phyloP scores from a whole-genome alignment of 2,113 vertebrate species.

The Lipotes vexillifer region DNA sequence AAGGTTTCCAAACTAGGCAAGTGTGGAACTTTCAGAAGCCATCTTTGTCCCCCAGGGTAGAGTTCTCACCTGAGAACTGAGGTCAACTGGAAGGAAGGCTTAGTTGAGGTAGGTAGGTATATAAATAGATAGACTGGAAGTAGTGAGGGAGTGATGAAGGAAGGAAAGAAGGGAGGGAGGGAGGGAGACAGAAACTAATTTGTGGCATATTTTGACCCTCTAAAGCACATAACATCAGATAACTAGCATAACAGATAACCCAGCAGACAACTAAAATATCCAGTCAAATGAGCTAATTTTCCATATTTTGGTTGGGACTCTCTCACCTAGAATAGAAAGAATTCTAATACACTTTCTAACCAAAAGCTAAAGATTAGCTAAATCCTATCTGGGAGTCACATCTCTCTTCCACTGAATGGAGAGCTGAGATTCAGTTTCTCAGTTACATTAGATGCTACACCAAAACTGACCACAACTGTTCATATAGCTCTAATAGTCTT shows the following conservation, averaged over 20 bases:
- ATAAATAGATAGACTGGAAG: background rate
- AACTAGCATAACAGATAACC: background rate
- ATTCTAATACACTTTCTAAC: background rate
- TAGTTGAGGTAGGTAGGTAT: background rate
- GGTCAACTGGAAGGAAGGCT: background rate
- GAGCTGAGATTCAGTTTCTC: background rate
- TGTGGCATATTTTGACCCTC: background rate
- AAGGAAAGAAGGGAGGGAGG: background rate
- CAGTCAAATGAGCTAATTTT: background rate
- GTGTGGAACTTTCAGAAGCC: background rate
- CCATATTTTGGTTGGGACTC: background rate
- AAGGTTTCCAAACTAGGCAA: background rate
- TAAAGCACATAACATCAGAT: background rate
- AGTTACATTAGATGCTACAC: background rate
- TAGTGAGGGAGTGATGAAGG: background rate
- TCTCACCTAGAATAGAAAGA: background rate
- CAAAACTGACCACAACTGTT: background rate
- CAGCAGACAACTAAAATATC: background rate
- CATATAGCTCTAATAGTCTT: background rate
- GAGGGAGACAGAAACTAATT: background rate
- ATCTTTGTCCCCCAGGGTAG: background rate
- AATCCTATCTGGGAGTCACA: background rate
- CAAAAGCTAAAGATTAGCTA: background rate
- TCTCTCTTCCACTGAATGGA: background rate
- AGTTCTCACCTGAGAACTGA: background rate